Percentiles rank a stretch among this genome's conserved stretches.
Evolutionary conservation across 2,113 vertebrate genomes (phyloP).

Genomic region (Apaloderma vittatum): DNA sequence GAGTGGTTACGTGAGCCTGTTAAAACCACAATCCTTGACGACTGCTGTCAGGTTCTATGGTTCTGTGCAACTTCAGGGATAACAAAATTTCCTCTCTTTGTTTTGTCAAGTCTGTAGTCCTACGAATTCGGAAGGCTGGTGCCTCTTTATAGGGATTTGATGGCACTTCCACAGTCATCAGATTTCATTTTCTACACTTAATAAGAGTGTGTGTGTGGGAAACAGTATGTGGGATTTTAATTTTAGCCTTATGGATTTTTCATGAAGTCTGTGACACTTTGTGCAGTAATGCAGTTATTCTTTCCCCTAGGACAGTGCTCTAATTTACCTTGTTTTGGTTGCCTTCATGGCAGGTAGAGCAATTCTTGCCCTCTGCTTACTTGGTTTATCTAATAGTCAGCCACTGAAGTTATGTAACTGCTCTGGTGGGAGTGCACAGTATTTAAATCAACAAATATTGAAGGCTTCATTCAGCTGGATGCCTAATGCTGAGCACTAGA

Average conservation of each 20-base stretch:
- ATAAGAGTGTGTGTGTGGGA: neutral
- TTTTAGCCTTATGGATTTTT: conserved; percentile 11
- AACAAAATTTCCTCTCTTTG: neutral
- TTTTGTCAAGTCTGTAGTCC: neutral
- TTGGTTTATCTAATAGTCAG: neutral
- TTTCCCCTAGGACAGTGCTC: conserved; percentile 4
- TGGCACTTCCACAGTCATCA: neutral
- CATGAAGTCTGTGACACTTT: neutral
- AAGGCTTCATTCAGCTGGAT: neutral
- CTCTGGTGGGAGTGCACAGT: neutral
- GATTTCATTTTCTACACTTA: neutral
- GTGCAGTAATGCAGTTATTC: neutral
- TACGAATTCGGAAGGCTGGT: neutral
- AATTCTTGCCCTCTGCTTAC: conserved; percentile 9
- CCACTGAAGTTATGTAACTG: neutral
- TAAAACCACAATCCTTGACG: neutral
- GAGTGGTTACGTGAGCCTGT: neutral
- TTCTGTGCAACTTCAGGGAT: neutral
- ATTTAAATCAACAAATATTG: neutral
- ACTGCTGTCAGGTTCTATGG: neutral
- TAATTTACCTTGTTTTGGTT: conserved; percentile 7
- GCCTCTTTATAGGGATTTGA: neutral
- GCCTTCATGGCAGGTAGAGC: conserved; percentile 14
- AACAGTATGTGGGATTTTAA: neutral
- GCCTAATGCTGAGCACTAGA: neutral